A percentile compares a stretch with the other conserved stretches of the same genome.
phyloP scores from a whole-genome alignment of 2,113 vertebrate genomes.

The Pampusana beccarii region DNA sequence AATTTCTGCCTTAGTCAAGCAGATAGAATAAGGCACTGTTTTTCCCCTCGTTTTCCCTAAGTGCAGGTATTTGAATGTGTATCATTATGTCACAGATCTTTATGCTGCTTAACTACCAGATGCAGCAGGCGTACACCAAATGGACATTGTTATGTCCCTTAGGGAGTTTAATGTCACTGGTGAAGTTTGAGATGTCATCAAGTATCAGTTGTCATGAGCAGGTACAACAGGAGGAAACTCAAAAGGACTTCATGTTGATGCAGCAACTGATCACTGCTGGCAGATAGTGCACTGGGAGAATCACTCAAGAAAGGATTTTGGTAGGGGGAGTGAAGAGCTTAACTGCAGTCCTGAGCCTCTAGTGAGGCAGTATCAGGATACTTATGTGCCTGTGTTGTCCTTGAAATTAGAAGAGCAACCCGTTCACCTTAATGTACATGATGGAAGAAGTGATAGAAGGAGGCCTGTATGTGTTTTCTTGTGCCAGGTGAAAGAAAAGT shows the following conservation, averaged over 20 bases:
- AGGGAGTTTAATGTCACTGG: background rate
- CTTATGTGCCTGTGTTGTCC: background rate
- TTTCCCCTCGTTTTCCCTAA: background rate
- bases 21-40: background rate
- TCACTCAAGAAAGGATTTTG: background rate
- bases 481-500: background rate
- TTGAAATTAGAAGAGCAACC: background rate
- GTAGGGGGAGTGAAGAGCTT: background rate
- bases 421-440: fast-evolving
- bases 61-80: background rate
- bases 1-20: background rate
- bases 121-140: background rate
- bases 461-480: background rate
- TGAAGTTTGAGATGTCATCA: background rate
- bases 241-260: background rate
- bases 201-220: background rate
- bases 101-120: background rate
- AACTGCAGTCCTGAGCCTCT: background rate
- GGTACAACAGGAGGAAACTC: background rate
- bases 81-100: background rate
- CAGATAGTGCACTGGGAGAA: background rate
- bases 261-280: background rate
- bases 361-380: background rate
- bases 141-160: background rate
- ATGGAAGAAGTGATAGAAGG: background rate